phyloP scores from a whole-genome alignment of 2,797 vertebrate genomes.

The Astyanax mexicanus region DNA sequence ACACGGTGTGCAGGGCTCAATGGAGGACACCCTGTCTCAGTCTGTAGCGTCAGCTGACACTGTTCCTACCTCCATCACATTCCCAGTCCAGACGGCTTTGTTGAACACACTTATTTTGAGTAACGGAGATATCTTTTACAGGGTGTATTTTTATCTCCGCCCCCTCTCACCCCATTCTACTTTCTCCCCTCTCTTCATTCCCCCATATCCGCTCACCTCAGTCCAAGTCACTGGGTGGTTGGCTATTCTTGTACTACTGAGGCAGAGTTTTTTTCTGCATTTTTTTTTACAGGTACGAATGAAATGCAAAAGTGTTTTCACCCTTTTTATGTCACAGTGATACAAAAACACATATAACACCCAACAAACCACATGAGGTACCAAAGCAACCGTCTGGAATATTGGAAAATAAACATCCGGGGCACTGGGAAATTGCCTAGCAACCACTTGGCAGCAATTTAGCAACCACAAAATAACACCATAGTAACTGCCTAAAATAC shows the following conservation, averaged over 20 bases:
- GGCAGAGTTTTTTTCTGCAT: too few species aligned
- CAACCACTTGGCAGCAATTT: too few species aligned
- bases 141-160: constrained; percentile 72
- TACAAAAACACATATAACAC: too few species aligned
- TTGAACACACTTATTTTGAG: constrained; percentile 65
- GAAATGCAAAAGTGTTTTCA: too few species aligned
- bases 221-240: constrained; percentile 3
- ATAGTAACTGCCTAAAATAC: too few species aligned
- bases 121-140: constrained; percentile 67
- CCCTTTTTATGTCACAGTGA: too few species aligned
- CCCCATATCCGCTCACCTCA: constrained; percentile 19
- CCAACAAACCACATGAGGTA: too few species aligned
- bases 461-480: too few species aligned
- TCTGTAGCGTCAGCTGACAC: constrained; percentile 18
- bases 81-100: constrained; percentile 60
- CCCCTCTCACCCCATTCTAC: constrained; percentile 45
- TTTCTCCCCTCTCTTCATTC: constrained; percentile 36
- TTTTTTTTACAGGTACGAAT: too few species aligned
- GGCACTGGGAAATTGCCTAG: too few species aligned
- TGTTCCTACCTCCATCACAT: constrained; percentile 60
- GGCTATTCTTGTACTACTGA: background rate
- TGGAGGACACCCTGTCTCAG: background rate
- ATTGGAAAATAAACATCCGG: too few species aligned
- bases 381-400: too few species aligned
- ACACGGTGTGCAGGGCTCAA: background rate